Percentiles rank a stretch among this genome's conserved stretches.
phyloP scores from a whole-genome alignment of 2,888 invertebrate species.

The Nemapogon koenigi region DNA sequence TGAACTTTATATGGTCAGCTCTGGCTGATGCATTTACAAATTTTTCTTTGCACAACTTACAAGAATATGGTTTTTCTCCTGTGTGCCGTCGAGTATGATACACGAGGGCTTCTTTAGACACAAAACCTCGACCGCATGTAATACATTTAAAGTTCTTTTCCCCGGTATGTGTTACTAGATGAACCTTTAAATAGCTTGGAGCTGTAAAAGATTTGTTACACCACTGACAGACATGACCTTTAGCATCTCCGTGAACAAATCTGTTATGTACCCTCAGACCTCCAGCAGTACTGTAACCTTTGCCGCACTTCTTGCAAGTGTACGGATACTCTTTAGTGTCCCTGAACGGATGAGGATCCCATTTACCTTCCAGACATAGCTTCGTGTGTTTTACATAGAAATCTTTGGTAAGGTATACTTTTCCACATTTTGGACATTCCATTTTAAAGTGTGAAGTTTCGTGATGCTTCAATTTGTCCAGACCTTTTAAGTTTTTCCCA shows the following conservation, averaged over 20 bases:
- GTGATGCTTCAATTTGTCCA: slow-evolving; percentile 35
- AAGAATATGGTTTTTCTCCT: slow-evolving; percentile 49
- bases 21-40: slow-evolving; percentile 53
- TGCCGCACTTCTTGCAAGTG: slow-evolving; percentile 39
- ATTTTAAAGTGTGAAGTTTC: slow-evolving; percentile 39
- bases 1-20: slow-evolving; percentile 50
- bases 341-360: slow-evolving; percentile 45
- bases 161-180: slow-evolving; percentile 48
- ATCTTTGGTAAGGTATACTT: slow-evolving; percentile 39
- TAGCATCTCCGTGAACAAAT: slow-evolving; percentile 45
- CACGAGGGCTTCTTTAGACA: slow-evolving; percentile 46
- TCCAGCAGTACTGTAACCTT: slow-evolving; percentile 44
- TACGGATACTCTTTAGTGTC: slow-evolving; percentile 31
- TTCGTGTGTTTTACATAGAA: slow-evolving; percentile 42
- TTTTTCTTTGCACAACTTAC: slow-evolving; percentile 37
- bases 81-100: slow-evolving; percentile 51
- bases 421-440: slow-evolving; percentile 46
- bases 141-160: slow-evolving; percentile 48
- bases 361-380: slow-evolving; percentile 33
- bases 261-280: slow-evolving; percentile 44
- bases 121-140: slow-evolving; percentile 39
- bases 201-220: slow-evolving; percentile 52
- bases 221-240: slow-evolving; percentile 38
- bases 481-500: slow-evolving; percentile 35
- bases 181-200: slow-evolving; percentile 43